These are phyloP conservation scores for Drosophila villosipedis DNA, from an alignment of 2,888 invertebrate genomes.

Conservation along the genomic window DNA sequence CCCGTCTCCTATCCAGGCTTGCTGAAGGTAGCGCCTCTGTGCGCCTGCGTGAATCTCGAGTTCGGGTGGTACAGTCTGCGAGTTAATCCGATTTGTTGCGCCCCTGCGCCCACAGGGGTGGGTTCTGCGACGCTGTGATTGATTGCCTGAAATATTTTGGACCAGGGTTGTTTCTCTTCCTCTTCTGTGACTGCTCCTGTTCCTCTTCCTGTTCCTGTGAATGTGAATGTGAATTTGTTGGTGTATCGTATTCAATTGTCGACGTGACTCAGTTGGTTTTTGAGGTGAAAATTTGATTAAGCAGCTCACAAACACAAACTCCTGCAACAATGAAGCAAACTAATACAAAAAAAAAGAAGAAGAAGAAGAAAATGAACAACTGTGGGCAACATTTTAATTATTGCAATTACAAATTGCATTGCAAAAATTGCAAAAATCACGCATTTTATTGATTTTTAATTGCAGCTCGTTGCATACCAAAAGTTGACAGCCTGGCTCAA, in stretches of 20 bases:
- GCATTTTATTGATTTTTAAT: slow-evolving; percentile 83
- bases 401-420: slow-evolving; percentile 78
- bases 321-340: not conserved
- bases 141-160: slow-evolving; percentile 66
- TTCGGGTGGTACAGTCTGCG: slow-evolving; percentile 71
- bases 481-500: slow-evolving; percentile 31
- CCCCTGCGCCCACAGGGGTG: slow-evolving; percentile 63
- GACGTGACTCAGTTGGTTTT: slow-evolving; percentile 49
- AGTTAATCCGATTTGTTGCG: slow-evolving; percentile 78
- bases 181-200: slow-evolving; percentile 40
- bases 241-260: slow-evolving; percentile 38
- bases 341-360: too few relatives aligned
- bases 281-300: slow-evolving; percentile 78
- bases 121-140: slow-evolving; percentile 77
- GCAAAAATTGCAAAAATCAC: slow-evolving; percentile 79
- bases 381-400: slow-evolving; percentile 71
- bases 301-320: slow-evolving; percentile 32
- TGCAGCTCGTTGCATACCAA: slow-evolving; percentile 81
- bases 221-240: slow-evolving; percentile 29
- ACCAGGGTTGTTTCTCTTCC: slow-evolving; percentile 56
- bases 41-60: slow-evolving; percentile 72
- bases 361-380: slow-evolving; percentile 6
- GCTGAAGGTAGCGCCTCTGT: slow-evolving; percentile 26
- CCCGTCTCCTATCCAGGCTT: not conserved
- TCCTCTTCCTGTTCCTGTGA: slow-evolving; percentile 18